These are phyloP conservation scores for Pseudomyrmex gracilis DNA, from an alignment of 1,140 invertebrate genomes.

Conservation along the genomic window DNA sequence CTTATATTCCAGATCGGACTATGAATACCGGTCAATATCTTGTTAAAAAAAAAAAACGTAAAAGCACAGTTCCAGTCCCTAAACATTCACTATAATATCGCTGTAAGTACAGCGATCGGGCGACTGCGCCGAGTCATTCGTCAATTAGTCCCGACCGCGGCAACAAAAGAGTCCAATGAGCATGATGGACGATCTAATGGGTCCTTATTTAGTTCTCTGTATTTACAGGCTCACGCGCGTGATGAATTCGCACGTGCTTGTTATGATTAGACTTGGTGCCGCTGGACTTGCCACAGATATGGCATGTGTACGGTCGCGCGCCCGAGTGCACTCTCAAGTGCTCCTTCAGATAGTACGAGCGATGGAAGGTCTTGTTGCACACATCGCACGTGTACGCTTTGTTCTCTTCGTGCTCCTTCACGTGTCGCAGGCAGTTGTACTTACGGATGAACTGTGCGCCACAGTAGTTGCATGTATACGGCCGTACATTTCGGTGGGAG, in stretches of 20 bases:
- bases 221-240: constrained; percentile 93
- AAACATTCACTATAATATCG: constrained; percentile 27
- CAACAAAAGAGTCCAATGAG: background rate
- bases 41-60: constrained; percentile 15
- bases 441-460: constrained; percentile 97
- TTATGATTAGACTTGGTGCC: constrained; percentile 95
- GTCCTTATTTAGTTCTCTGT: constrained; percentile 89
- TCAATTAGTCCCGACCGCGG: constrained; percentile 17
- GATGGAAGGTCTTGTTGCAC: constrained; percentile 94
- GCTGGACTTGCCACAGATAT: constrained; percentile 94
- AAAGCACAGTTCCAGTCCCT: constrained; percentile 21
- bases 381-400: constrained; percentile 95
- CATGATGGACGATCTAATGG: background rate
- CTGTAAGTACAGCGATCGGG: constrained; percentile 25
- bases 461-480: constrained; percentile 96
- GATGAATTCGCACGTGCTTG: constrained; percentile 95
- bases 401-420: constrained; percentile 94
- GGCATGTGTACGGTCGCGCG: constrained; percentile 92
- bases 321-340: constrained; percentile 94
- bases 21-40: background rate
- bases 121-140: constrained; percentile 5
- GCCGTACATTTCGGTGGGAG: constrained; percentile 91
- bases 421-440: constrained; percentile 96
- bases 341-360: constrained; percentile 94
- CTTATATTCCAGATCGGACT: too few relatives aligned